phyloP scores from a whole-genome alignment of 2,797 vertebrate genomes.

The Eutrigla gurnardus region DNA sequence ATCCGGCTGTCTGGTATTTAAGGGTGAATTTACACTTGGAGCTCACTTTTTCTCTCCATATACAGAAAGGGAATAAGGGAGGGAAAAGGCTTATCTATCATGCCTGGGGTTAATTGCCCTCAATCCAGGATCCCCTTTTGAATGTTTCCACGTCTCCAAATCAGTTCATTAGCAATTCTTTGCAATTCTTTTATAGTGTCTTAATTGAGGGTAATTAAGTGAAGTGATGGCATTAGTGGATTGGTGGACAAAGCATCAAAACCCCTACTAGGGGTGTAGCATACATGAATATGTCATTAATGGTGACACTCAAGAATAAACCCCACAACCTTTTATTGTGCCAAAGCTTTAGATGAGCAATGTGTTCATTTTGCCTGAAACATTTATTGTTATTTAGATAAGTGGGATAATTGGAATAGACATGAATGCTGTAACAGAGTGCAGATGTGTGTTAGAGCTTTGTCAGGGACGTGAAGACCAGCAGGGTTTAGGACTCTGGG shows the following conservation, averaged over 20 bases:
- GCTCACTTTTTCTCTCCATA: slow-evolving; percentile 29
- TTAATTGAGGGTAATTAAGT: slow-evolving; percentile 86
- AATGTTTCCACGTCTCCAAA: slow-evolving; percentile 77
- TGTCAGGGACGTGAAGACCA: slow-evolving; percentile 45
- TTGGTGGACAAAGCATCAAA: slow-evolving; percentile 81
- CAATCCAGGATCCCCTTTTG: slow-evolving; percentile 72
- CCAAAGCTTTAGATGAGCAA: slow-evolving; percentile 60
- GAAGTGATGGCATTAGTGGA: slow-evolving; percentile 82
- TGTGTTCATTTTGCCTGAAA: slow-evolving; percentile 67
- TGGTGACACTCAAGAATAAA: slow-evolving; percentile 75
- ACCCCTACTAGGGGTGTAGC: slow-evolving; percentile 63
- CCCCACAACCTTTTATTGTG: slow-evolving; percentile 59
- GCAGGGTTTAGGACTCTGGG: slow-evolving; percentile 32
- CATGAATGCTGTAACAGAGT: slow-evolving; percentile 54
- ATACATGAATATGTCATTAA: slow-evolving; percentile 80
- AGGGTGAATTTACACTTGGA: slow-evolving; percentile 25
- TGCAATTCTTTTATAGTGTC: slow-evolving; percentile 80
- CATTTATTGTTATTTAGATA: slow-evolving; percentile 76
- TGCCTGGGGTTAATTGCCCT: slow-evolving; percentile 77
- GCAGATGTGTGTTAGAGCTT: slow-evolving; percentile 56
- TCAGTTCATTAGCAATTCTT: slow-evolving; percentile 85
- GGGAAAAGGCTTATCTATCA: slow-evolving; percentile 61
- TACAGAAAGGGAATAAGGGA: slow-evolving; percentile 27
- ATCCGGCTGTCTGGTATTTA: slow-evolving; percentile 35
- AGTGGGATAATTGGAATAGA: slow-evolving; percentile 71